Evolutionary conservation across 2,797 vertebrate genomes (phyloP).

Genomic region (Molossus molossus): DNA sequence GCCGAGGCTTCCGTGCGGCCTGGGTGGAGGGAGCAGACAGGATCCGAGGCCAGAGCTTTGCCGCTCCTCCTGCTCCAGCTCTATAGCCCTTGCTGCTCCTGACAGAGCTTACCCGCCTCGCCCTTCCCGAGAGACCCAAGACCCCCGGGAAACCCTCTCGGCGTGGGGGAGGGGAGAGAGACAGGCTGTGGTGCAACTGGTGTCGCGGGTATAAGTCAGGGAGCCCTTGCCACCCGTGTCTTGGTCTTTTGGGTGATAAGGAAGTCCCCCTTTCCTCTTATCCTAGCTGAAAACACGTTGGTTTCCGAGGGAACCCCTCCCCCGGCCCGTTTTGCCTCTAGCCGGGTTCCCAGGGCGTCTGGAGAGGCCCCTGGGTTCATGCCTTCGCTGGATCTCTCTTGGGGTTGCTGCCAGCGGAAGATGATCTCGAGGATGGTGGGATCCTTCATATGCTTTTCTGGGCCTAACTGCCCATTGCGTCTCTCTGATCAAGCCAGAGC

Average conservation of each 20-base stretch:
- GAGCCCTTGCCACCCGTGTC: not conserved
- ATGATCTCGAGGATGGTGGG: not conserved
- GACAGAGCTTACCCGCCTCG: not conserved
- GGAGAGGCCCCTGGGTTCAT: not conserved
- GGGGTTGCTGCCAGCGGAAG: not conserved
- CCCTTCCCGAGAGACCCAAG: not conserved
- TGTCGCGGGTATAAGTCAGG: conserved; percentile 67
- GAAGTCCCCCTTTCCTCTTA: not conserved
- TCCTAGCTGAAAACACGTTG: conserved; percentile 12
- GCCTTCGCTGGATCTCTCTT: not conserved
- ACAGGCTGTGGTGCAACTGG: conserved; percentile 80
- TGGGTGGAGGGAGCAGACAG: conserved; percentile 78
- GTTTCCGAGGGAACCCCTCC: not conserved
- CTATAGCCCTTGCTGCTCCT: not conserved
- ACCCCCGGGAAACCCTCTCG: conserved; percentile 69
- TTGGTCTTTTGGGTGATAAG: not conserved
- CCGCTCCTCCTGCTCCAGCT: not conserved
- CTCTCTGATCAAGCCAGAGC: conserved; percentile 21
- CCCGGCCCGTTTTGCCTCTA: not conserved
- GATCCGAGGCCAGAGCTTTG: conserved; percentile 70
- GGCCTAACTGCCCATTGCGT: not conserved
- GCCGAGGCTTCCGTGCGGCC: conserved; percentile 87
- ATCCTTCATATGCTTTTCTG: conserved; percentile 42
- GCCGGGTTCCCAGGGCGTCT: not conserved
- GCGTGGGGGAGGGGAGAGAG: conserved; percentile 37